phyloP scores from a whole-genome alignment of 2,888 invertebrate genomes.

The Mimas tiliae region DNA sequence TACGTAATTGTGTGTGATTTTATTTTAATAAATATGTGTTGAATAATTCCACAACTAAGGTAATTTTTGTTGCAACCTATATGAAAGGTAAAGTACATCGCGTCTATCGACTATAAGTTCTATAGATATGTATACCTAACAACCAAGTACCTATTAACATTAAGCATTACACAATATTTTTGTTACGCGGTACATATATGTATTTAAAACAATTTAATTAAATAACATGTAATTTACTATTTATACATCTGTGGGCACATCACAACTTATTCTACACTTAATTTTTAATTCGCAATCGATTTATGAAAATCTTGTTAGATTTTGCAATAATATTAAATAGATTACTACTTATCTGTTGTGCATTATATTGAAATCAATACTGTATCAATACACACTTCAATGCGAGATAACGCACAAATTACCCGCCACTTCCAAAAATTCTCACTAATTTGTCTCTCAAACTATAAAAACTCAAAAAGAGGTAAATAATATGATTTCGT shows the following conservation, averaged over 20 bases:
- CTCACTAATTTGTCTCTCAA: neutral
- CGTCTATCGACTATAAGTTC: too few species aligned
- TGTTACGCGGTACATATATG: neutral
- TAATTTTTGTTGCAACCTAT: neutral
- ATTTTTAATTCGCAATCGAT: neutral
- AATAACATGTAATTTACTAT: neutral
- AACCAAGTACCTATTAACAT: neutral
- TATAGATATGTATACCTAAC: too few species aligned
- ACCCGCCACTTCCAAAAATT: conserved; percentile 25
- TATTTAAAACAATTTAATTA: neutral
- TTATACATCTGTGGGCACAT: neutral
- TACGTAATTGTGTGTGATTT: too few species aligned
- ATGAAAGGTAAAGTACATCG: neutral
- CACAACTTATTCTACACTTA: neutral
- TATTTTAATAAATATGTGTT: neutral
- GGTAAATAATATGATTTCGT: conserved; percentile 13
- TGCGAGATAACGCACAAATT: conserved; percentile 1
- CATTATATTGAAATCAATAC: neutral
- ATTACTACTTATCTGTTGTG: neutral
- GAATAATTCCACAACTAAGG: neutral
- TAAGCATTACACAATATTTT: neutral
- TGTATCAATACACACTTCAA: neutral
- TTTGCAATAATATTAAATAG: neutral
- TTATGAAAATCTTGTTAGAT: neutral
- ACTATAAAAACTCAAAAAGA: neutral